Base-by-base conservation (phyloP, 1,140 invertebrate genomes). In the Steinernema khuongi region DNA sequence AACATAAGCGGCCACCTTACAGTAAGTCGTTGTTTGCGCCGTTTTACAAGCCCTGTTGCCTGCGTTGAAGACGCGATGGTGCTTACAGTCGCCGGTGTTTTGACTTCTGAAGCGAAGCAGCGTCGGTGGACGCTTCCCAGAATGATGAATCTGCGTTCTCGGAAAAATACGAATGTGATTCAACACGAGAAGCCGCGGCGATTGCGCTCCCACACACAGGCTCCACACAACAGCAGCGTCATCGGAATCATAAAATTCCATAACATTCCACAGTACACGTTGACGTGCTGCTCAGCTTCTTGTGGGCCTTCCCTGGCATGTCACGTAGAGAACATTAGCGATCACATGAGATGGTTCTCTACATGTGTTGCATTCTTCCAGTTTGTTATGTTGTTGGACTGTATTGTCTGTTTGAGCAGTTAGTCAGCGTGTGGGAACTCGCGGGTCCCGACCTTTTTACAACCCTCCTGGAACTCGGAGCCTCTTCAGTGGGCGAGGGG, bases 91-190 rank as follows among this genome's bases (percentile, higher is more conserved):
- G 50, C 14, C n/a, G 26, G 50, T 60, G 50, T 60, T 60, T 60
- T 60, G 50, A 60, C 50, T 60, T 22, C 7, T 60, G 50, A 60
- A 60, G 19, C 50, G 26, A 11, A 7, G 50, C 11, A 60, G 14
- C 26, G 50, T 60, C 50, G 11, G 50, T n/a, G n/a, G n/a, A n/a
- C n/a, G n/a, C n/a, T 60, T 60, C 50, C 50, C 19, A 22, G 50
- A 60, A 60, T 22, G 22, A 26, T 60, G 50, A 60, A n/a, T 41
- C 36, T 22, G 50, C 50, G 50, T 60, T 60, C 50, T 26, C 50
- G 50, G 50, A 60, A 60, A n/a, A n/a, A n/a, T n/a, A n/a, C 19
- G 50, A 17, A 2, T 2, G 50, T 60, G 50, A 60, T 60, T 60
- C 50, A 60, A 22, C 7, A n/a, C 7, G 50, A 7, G 19, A 60